A percentile compares a stretch with the other conserved stretches of the same genome.
Conservation (phyloP, 2,888 invertebrate genomes). For the Cylloceria caligata region DNA sequence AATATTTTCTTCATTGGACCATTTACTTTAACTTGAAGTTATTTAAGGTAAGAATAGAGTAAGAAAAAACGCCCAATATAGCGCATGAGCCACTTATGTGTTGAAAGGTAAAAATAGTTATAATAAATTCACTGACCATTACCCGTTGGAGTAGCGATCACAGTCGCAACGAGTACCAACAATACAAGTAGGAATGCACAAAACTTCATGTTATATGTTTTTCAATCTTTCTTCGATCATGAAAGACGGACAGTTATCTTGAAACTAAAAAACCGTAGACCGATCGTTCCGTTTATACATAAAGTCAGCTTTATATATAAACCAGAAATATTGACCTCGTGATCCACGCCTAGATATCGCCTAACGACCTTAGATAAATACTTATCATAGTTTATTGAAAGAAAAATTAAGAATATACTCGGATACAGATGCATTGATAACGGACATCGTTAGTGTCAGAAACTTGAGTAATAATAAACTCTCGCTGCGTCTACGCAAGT, state of each 20-base stretch:
- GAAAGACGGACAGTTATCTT: background rate
- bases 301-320: background rate
- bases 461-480: too few species aligned
- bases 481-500: too few species aligned
- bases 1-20: too few species aligned
- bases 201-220: background rate
- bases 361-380: conserved; percentile 12
- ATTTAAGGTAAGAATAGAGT: too few species aligned
- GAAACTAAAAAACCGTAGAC: background rate
- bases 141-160: background rate
- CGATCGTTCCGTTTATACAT: too few species aligned
- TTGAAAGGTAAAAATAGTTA: too few species aligned
- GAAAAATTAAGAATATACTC: background rate
- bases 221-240: background rate
- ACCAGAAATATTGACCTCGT: background rate
- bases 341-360: background rate
- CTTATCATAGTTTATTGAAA: conserved; percentile 1
- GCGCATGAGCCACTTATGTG: too few species aligned
- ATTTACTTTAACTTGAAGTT: too few species aligned
- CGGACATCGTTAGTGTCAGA: too few species aligned
- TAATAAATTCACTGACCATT: background rate
- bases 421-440: too few species aligned
- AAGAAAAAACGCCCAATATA: too few species aligned
- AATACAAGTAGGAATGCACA: background rate
- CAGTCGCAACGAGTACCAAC: background rate